Percentiles rank a stretch among this genome's conserved stretches.
These are phyloP conservation scores for Petrocephalus sullivani DNA, from an alignment of 2,797 vertebrate species.

Conservation along the genomic window DNA sequence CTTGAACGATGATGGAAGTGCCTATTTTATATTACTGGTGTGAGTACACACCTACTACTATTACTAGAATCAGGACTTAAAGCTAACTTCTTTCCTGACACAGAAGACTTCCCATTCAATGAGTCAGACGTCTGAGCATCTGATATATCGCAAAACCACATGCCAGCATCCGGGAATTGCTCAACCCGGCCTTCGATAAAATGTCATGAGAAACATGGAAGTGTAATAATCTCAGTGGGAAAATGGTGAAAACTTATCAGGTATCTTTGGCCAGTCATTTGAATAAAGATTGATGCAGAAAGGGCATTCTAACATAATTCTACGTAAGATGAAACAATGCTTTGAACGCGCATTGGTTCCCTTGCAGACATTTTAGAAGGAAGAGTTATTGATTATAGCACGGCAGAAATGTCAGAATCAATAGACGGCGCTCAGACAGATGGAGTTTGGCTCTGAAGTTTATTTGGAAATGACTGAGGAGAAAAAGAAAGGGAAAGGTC, in stretches of 20 bases:
- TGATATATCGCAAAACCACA: background rate
- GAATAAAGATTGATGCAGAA: constrained; percentile 9
- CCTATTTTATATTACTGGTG: background rate
- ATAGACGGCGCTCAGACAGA: constrained; percentile 11
- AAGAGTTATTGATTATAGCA: background rate
- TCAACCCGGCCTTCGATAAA: background rate
- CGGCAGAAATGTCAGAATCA: constrained; percentile 20
- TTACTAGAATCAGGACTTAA: background rate
- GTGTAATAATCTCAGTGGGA: background rate
- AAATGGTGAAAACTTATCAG: background rate
- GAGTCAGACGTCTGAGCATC: background rate
- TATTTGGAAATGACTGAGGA: constrained; percentile 6
- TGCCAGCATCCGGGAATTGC: background rate
- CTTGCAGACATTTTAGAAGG: background rate
- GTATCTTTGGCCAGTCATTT: background rate
- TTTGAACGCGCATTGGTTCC: background rate
- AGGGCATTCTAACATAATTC: constrained; percentile 10
- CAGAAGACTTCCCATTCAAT: constrained; percentile 3
- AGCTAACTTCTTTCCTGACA: background rate
- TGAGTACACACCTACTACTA: background rate
- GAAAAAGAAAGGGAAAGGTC: constrained; percentile 14
- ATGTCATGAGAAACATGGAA: constrained; percentile 11
- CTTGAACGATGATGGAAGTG: background rate
- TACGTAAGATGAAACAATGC: constrained; percentile 8
- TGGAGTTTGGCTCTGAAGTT: constrained; percentile 10